Conservation (phyloP, 2,888 invertebrate genomes). For the Caenorhabditis angaria region DNA sequence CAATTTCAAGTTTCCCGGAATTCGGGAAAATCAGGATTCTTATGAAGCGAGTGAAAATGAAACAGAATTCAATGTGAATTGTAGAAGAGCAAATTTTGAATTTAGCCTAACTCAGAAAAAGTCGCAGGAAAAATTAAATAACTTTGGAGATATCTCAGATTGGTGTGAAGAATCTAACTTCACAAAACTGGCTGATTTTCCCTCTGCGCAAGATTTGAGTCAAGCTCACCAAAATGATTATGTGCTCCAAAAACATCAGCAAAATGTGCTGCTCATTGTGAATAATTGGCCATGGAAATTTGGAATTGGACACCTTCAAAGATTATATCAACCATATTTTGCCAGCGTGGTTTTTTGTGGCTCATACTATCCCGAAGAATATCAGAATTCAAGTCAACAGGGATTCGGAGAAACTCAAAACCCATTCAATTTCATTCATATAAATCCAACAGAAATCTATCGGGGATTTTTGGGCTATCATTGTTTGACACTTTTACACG, state of each 20-base stretch:
- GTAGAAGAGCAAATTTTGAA: background rate
- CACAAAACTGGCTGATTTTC: background rate
- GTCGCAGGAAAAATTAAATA: background rate
- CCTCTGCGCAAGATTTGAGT: slow-evolving; percentile 10
- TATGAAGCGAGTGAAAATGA: background rate
- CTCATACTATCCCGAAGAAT: slow-evolving; percentile 7
- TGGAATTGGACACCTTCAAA: slow-evolving; percentile 20
- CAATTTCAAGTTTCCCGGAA: background rate
- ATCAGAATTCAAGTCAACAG: background rate
- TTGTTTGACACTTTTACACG: slow-evolving; percentile 7
- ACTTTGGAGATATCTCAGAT: background rate
- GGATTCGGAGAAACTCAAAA: background rate
- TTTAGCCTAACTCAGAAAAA: background rate
- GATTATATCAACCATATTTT: slow-evolving; percentile 37
- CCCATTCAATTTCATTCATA: slow-evolving; percentile 32
- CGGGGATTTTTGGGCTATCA: slow-evolving; percentile 10
- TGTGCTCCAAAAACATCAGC: background rate
- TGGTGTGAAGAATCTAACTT: background rate
- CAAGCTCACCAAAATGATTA: slow-evolving; percentile 8
- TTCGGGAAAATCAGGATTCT: background rate
- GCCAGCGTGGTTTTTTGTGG: slow-evolving; percentile 37
- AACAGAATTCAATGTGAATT: background rate
- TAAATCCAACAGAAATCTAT: slow-evolving; percentile 28
- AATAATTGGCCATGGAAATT: slow-evolving; percentile 31
- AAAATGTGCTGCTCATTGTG: slow-evolving; percentile 24